These are phyloP conservation scores for Hedya salicella DNA, from an alignment of 2,888 invertebrate genomes.

Conservation along the genomic window DNA sequence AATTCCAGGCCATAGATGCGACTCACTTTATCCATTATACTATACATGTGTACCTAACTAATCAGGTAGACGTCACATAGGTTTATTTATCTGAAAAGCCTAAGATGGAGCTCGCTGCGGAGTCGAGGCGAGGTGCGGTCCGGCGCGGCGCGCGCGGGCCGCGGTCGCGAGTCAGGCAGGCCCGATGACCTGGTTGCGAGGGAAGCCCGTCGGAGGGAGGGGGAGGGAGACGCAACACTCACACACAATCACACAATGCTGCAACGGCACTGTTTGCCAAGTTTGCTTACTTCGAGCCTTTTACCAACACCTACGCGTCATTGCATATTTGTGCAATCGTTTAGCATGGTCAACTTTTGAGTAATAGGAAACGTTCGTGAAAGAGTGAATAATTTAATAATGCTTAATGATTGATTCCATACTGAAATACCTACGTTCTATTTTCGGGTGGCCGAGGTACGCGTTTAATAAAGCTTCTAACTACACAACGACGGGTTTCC, in stretches of 20 bases:
- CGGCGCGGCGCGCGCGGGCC: constrained; percentile 54
- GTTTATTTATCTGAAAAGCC: constrained; percentile 51
- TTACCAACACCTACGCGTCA: constrained; percentile 44
- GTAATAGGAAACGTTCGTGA: constrained; percentile 31
- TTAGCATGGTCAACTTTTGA: constrained; percentile 39
- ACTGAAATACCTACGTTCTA: background rate
- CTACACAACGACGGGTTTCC: constrained; percentile 78
- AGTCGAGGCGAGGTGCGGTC: constrained; percentile 37
- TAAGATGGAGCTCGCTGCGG: constrained; percentile 58
- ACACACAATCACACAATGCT: constrained; percentile 28
- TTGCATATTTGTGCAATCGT: constrained; percentile 42
- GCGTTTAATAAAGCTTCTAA: constrained; percentile 61
- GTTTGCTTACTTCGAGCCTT: constrained; percentile 42
- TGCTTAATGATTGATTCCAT: background rate
- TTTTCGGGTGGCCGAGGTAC: constrained; percentile 35
- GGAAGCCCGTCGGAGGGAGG: constrained; percentile 71
- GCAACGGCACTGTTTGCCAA: constrained; percentile 42
- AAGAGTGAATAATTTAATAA: constrained; percentile 22
- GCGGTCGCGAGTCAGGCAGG: constrained; percentile 62
- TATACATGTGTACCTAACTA: constrained; percentile 41
- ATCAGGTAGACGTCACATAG: constrained; percentile 54
- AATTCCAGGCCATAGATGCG: too few species aligned
- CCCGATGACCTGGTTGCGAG: constrained; percentile 80
- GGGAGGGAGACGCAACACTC: constrained; percentile 26
- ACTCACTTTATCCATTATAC: too few species aligned